Evolutionary conservation across 53 echinoderm and acorn worm species (phyloP).

Genomic region (Luidia sarsii): DNA sequence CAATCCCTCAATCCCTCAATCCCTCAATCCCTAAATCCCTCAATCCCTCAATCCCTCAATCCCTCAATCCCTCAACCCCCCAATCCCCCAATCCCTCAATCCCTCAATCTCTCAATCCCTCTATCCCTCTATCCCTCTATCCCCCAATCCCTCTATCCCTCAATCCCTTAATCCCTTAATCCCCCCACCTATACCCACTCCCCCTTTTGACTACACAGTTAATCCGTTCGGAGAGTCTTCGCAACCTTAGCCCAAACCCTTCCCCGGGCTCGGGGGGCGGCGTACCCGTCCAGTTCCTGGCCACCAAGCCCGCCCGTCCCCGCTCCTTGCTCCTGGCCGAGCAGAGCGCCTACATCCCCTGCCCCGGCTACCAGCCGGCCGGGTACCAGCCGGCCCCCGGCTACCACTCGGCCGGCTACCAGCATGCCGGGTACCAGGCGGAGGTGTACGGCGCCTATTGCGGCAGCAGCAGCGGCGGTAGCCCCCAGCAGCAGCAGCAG

Average conservation of each 20-base stretch:
- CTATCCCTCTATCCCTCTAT: too few species aligned
- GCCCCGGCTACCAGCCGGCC: slow-evolving; percentile 11
- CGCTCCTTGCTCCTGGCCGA: slow-evolving; percentile 47
- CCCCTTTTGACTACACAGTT: slow-evolving; percentile 58
- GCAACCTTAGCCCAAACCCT: slow-evolving; percentile 80
- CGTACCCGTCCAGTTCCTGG: slow-evolving; percentile 13
- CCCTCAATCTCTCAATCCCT: too few species aligned
- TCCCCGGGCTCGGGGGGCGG: slow-evolving; percentile 55
- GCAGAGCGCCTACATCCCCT: slow-evolving; percentile 26
- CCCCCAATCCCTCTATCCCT: too few species aligned
- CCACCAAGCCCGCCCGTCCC: slow-evolving; percentile 41
- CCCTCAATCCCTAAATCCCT: too few species aligned
- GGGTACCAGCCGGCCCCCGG: background rate
- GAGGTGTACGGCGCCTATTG: slow-evolving; percentile 30
- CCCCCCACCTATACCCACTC: slow-evolving; percentile 9
- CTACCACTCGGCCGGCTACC: slow-evolving; percentile 13
- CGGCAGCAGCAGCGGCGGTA: slow-evolving; percentile 18
- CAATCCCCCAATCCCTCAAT: background rate
- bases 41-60: too few species aligned
- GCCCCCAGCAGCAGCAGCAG: slow-evolving; percentile 29
- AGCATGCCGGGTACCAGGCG: slow-evolving; percentile 11
- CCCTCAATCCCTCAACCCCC: too few species aligned
- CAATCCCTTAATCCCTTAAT: too few species aligned
- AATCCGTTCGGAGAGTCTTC: slow-evolving; percentile 85
- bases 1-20: too few species aligned